Evolutionary conservation across 2,888 invertebrate genomes (phyloP), one percentile per base, ranked within the genome.

Genomic region (Archips xylosteana): DNA sequence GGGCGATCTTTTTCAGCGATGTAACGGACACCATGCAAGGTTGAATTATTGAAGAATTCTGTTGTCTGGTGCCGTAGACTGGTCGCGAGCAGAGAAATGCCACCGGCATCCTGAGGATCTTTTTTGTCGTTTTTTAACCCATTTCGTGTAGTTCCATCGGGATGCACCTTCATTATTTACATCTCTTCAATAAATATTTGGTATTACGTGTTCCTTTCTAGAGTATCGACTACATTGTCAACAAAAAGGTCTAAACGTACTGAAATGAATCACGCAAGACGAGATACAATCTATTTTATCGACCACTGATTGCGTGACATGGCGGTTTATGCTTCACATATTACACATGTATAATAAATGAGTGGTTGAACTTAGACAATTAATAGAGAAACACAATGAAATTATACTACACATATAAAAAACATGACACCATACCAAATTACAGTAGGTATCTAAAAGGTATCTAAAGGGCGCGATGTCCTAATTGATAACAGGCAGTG

Each of bases 1-100:
- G 97, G 97, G 63, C 97, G 91, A 32, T 96, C 96, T 75, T 95
- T 95, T 85, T 97, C 97, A 2, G 97, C 96, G 70, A 97, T 97
- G 81, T 97, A 97, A 36, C 96, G 95, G 0, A 97, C 96, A 15
- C 97, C 97, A 84, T 97, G 97, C 51, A 97, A 90, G 0, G 97
- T 97, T 0, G 97, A 97, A 83, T 97, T 96, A 80, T 96, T 96
- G 82, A 97, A 97, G 87, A 97, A 97, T 83, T 97, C 96, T 74
- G 96, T 96, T 0, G 96, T 96, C 87, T 97, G 97, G 83, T 96
- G 96, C 47, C 95, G 94, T 82, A 96, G 95, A 85, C 97, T 97
- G 1, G 96, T 95, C 36, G 95, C 95, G 71, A 96, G 85, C 78
- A 96, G 78, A 6, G 91, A 87, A 51, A 92, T 73, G 10, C 89